Conservation (phyloP, 2,888 invertebrate species). For the Diploptera punctata region DNA sequence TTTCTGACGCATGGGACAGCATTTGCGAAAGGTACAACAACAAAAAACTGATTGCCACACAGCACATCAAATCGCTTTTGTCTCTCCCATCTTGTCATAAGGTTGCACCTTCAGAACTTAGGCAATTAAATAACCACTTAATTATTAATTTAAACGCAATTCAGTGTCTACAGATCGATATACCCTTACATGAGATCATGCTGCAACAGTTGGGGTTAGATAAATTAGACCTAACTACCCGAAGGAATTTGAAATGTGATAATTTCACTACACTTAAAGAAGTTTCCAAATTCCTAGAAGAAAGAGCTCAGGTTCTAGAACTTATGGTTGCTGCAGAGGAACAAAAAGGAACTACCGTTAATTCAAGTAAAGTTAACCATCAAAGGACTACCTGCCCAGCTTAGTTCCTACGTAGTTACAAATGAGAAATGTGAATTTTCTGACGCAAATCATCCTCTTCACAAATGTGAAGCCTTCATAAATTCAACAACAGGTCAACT, state of each 20-base stretch:
- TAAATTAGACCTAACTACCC: not conserved
- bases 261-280: no score
- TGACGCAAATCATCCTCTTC: no score
- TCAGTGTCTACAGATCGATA: not conserved
- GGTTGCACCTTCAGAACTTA: not conserved
- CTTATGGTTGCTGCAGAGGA: no score
- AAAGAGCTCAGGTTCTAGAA: no score
- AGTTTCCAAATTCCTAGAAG: no score
- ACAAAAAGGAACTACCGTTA: no score
- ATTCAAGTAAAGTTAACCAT: no score
- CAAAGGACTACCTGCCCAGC: no score
- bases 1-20: not conserved
- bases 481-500: no score
- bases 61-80: not conserved
- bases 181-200: not conserved
- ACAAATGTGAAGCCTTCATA: no score
- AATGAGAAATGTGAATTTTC: no score
- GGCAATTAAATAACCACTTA: not conserved
- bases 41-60: not conserved
- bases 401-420: no score
- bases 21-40: not conserved
- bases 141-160: not conserved
- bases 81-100: not conserved
- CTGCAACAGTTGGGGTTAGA: not conserved
- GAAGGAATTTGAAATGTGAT: not conserved